Evolutionary conservation across 2,888 invertebrate species (phyloP).

Genomic region (Drosophila ezoana): DNA sequence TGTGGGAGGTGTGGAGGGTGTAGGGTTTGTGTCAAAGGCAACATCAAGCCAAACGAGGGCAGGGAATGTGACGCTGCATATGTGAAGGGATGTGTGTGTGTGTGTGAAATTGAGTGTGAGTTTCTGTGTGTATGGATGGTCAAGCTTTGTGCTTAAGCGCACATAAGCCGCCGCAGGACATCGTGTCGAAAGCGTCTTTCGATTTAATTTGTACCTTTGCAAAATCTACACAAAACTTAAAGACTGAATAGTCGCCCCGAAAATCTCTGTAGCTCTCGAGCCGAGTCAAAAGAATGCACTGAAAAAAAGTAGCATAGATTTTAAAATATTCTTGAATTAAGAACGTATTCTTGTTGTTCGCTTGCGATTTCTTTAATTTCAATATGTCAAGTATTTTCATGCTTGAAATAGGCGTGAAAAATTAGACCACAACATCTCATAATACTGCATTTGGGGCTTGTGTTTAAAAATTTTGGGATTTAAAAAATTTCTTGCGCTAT

Average conservation of each 20-base stretch:
- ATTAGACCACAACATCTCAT: too few relatives aligned
- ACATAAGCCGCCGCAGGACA: slow-evolving; percentile 77
- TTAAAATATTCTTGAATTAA: too few relatives aligned
- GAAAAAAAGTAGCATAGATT: not conserved
- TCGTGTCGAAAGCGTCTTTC: slow-evolving; percentile 58
- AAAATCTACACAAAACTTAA: slow-evolving; percentile 54
- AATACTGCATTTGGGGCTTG: not conserved
- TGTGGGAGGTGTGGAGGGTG: slow-evolving; percentile 25
- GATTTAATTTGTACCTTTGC: slow-evolving; percentile 65
- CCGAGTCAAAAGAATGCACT: not conserved
- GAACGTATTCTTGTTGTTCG: too few relatives aligned
- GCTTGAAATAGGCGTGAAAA: too few relatives aligned
- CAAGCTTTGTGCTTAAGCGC: slow-evolving; percentile 79
- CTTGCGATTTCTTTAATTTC: too few relatives aligned
- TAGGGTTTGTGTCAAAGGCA: slow-evolving; percentile 63
- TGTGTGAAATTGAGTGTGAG: slow-evolving; percentile 28
- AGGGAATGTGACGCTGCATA: slow-evolving; percentile 27
- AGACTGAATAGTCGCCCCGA: slow-evolving; percentile 40
- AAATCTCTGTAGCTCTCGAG: slow-evolving; percentile 23
- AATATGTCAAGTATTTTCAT: too few relatives aligned
- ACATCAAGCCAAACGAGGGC: slow-evolving; percentile 37
- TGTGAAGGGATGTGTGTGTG: slow-evolving; percentile 15
- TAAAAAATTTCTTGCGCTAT: too few relatives aligned
- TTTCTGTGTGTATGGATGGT: slow-evolving; percentile 49
- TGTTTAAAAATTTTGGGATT: not conserved